Conservation (phyloP, 1,140 invertebrate species). For the Archivesica marissinica region DNA sequence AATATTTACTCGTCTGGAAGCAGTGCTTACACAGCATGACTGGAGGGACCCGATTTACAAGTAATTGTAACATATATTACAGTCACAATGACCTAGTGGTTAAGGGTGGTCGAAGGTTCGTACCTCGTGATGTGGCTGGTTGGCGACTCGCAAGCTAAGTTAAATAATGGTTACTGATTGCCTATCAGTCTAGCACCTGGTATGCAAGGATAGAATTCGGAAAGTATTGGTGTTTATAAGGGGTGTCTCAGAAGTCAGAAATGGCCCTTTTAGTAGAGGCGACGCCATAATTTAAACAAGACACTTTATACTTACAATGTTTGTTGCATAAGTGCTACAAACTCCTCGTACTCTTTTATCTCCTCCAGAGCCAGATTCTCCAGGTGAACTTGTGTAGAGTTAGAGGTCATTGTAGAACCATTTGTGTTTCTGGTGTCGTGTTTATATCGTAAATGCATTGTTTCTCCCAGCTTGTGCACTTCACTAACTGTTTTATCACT, state of each 20-base stretch:
- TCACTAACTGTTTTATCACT: not conserved
- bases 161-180: too few species aligned
- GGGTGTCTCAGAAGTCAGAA: not conserved
- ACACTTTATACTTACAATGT: slow-evolving; percentile 7
- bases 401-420: not conserved
- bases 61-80: too few species aligned
- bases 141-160: too few species aligned
- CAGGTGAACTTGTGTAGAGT: not conserved
- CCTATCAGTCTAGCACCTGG: too few species aligned
- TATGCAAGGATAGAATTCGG: too few species aligned
- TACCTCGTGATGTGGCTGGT: too few species aligned
- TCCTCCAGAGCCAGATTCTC: slow-evolving; percentile 1
- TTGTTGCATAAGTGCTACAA: not conserved
- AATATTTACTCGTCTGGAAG: too few species aligned
- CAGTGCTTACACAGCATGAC: too few species aligned
- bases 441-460: not conserved
- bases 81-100: too few species aligned
- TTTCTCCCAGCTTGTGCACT: not conserved
- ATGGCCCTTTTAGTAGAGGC: not conserved
- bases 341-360: slow-evolving; percentile 23
- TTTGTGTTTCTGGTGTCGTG: not conserved
- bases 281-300: not conserved
- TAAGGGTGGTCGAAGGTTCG: too few species aligned
- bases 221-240: too few species aligned
- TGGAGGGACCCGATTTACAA: too few species aligned